These are phyloP conservation scores for Tricholaema leucomelas DNA, from an alignment of 2,113 vertebrate species.

Conservation along the genomic window DNA sequence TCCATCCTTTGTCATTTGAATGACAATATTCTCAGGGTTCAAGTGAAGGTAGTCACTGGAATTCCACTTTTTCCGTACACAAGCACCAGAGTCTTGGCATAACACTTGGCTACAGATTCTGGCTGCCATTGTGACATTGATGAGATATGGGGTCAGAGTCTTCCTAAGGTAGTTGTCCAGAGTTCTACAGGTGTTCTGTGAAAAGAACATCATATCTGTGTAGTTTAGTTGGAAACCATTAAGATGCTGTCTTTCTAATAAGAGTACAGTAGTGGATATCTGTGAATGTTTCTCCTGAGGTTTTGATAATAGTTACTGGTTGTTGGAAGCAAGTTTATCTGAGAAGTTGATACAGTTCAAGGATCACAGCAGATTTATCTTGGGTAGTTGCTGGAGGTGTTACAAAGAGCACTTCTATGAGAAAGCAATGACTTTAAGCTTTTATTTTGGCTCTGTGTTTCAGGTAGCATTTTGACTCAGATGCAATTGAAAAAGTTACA, in stretches of 20 bases:
- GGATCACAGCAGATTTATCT: neutral
- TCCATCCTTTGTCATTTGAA: constrained; percentile 57
- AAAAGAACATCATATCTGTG: neutral
- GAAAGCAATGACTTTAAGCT: neutral
- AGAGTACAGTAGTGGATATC: neutral
- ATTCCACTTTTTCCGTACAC: constrained; percentile 78
- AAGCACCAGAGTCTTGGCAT: constrained; percentile 82
- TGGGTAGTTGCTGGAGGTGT: neutral
- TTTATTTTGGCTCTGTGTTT: neutral
- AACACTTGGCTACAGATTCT: constrained; percentile 83
- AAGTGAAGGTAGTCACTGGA: constrained; percentile 85
- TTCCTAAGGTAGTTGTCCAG: constrained; percentile 74
- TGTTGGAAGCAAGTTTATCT: neutral
- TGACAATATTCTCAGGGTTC: constrained; percentile 72
- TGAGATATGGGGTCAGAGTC: constrained; percentile 83
- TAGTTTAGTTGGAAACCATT: neutral
- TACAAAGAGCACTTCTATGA: neutral
- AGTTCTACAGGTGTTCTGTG: constrained; percentile 74
- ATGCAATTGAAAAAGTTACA: neutral
- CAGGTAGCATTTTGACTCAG: neutral
- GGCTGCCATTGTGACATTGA: constrained; percentile 88
- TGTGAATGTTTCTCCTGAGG: neutral
- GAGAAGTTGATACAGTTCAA: neutral
- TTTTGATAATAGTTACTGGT: neutral
- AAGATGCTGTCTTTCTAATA: neutral